Conservation (phyloP, 2,888 invertebrate genomes). For the Tetrapedia diversipes region DNA sequence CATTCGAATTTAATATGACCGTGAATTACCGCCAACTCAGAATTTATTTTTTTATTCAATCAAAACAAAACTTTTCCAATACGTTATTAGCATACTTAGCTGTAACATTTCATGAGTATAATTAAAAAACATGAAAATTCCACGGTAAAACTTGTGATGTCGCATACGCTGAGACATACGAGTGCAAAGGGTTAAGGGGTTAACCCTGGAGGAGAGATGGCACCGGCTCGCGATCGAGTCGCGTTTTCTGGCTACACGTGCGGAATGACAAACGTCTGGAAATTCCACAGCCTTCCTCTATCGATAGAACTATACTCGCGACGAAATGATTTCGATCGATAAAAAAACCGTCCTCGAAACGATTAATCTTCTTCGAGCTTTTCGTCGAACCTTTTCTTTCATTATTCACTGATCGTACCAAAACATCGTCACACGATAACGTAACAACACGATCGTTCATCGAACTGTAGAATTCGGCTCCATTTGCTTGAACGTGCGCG, state of each 20-base stretch:
- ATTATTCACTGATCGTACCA: background rate
- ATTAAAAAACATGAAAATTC: too few species aligned
- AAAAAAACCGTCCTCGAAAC: background rate
- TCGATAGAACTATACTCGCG: background rate
- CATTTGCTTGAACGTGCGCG: background rate
- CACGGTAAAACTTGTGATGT: too few species aligned
- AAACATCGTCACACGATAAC: background rate
- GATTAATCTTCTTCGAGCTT: background rate
- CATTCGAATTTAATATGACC: too few species aligned
- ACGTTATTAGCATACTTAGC: too few species aligned
- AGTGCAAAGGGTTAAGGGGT: too few species aligned
- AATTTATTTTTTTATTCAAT: too few species aligned
- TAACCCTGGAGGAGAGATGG: too few species aligned
- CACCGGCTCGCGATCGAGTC: background rate
- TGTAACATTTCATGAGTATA: too few species aligned
- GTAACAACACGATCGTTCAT: background rate
- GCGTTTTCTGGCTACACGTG: slow-evolving; percentile 7
- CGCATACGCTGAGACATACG: too few species aligned
- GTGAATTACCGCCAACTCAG: too few species aligned
- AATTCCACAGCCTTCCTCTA: slow-evolving; percentile 12
- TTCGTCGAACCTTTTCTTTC: background rate
- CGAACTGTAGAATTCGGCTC: background rate
- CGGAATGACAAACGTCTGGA: slow-evolving; percentile 28
- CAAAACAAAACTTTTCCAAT: too few species aligned
- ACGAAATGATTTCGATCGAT: slow-evolving; percentile 5